These are phyloP conservation scores for Leptinotarsa undecemlineata DNA, from an alignment of 1,140 invertebrate genomes.

Conservation along the genomic window DNA sequence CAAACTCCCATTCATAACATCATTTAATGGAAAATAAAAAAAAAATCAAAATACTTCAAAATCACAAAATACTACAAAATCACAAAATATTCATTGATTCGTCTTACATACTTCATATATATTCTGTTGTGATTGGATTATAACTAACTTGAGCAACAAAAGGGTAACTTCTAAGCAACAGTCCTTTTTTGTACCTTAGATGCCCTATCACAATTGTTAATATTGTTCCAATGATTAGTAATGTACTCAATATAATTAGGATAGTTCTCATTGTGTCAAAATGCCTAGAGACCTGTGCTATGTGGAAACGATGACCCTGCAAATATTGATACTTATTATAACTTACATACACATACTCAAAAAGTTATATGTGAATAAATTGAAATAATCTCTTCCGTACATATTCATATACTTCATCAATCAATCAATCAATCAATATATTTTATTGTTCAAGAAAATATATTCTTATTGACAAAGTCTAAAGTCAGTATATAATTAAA, in stretches of 20 bases:
- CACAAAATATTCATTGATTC: too few relatives aligned
- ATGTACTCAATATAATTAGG: conserved; percentile 17
- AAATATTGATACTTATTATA: background rate
- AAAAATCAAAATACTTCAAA: too few relatives aligned
- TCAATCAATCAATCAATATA: too few relatives aligned
- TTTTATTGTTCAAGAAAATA: too few relatives aligned
- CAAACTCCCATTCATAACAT: too few relatives aligned
- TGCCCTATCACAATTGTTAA: conserved; percentile 25
- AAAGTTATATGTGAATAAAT: background rate
- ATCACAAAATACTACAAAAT: too few relatives aligned
- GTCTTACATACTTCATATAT: conserved; percentile 3
- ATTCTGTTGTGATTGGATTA: conserved; percentile 32
- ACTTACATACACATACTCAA: background rate
- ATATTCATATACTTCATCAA: too few relatives aligned
- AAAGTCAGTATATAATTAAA: too few relatives aligned
- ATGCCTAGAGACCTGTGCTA: conserved; percentile 12
- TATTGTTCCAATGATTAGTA: conserved; percentile 13
- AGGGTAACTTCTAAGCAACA: conserved; percentile 30
- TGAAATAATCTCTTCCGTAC: too few relatives aligned
- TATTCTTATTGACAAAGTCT: too few relatives aligned
- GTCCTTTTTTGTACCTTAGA: conserved; percentile 35
- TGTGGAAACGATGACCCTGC: conserved; percentile 6
- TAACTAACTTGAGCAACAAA: conserved; percentile 40
- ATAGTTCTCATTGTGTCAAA: conserved; percentile 27
- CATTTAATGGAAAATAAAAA: too few relatives aligned